Conservation (phyloP, 2,888 invertebrate species). For the Hetaerina titia region DNA sequence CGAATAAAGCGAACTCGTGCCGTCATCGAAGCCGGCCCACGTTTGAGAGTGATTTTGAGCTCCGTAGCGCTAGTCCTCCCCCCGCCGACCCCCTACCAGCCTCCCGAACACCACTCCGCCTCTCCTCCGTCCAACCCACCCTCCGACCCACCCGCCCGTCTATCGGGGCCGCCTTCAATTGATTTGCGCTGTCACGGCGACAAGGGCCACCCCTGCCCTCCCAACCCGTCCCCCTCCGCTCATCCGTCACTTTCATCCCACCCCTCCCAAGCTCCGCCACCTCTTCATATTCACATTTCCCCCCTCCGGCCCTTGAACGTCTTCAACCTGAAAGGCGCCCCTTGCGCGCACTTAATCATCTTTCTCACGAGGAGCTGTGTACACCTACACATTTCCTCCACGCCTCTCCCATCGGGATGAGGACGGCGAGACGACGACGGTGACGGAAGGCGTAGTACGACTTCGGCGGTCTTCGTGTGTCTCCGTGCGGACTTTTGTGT, state of each 20-base stretch:
- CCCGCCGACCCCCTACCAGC: background rate
- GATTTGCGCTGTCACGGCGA: conserved; percentile 59
- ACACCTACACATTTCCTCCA: conserved; percentile 25
- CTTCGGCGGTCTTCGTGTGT: background rate
- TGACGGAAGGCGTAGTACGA: background rate
- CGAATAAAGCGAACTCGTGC: conserved; percentile 39
- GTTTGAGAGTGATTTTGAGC: conserved; percentile 7
- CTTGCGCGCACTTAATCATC: conserved; percentile 19
- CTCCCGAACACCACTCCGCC: background rate
- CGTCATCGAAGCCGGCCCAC: conserved; percentile 1
- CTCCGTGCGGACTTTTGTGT: background rate
- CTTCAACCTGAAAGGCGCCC: conserved; percentile 22
- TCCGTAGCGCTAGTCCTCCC: background rate
- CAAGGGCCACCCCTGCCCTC: background rate
- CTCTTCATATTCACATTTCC: conserved; percentile 7
- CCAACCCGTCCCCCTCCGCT: background rate
- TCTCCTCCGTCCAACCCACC: background rate
- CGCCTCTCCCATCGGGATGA: background rate
- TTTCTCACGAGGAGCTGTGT: background rate
- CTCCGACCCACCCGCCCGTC: background rate
- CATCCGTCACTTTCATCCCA: background rate
- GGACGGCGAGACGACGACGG: background rate
- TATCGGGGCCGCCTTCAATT: conserved; percentile 56
- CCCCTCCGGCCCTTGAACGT: background rate
- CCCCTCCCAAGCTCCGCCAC: background rate